Evolutionary conservation across 1,140 invertebrate genomes (phyloP).

Genomic region (Agrilus planipennis): DNA sequence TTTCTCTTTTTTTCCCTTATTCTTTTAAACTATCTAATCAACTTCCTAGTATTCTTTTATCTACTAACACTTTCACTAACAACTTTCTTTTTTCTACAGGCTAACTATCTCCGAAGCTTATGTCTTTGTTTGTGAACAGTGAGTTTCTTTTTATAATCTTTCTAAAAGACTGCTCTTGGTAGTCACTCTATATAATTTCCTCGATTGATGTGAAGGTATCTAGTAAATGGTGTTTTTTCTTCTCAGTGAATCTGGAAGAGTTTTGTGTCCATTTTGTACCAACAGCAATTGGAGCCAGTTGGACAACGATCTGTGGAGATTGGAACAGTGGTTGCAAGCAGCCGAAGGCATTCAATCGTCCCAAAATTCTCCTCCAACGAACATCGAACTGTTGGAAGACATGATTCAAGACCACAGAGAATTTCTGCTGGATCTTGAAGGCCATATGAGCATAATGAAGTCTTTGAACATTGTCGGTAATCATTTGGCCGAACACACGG

Average conservation of each 20-base stretch:
- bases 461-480: slow-evolving; percentile 76
- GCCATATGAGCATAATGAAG: slow-evolving; percentile 72
- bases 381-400: slow-evolving; percentile 75
- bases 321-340: slow-evolving; percentile 82
- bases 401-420: slow-evolving; percentile 68
- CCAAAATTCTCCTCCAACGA: slow-evolving; percentile 51
- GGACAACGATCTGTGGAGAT: slow-evolving; percentile 75
- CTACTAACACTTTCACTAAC: no score
- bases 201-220: no score
- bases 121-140: slow-evolving; percentile 54
- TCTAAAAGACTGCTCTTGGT: no score
- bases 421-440: slow-evolving; percentile 77
- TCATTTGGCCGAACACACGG: slow-evolving; percentile 67
- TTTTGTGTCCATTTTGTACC: slow-evolving; percentile 71
- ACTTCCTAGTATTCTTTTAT: no score
- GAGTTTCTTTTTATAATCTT: slow-evolving; percentile 44
- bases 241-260: slow-evolving; percentile 54
- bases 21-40: no score
- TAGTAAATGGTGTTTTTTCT: no score
- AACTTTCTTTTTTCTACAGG: slow-evolving; percentile 37
- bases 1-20: slow-evolving; percentile 22
- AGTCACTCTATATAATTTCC: no score
- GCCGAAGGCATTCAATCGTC: slow-evolving; percentile 69
- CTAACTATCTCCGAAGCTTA: slow-evolving; percentile 47
- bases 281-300: slow-evolving; percentile 80